Conservation (phyloP, 2,797 vertebrate genomes). For the Argya squamiceps region DNA sequence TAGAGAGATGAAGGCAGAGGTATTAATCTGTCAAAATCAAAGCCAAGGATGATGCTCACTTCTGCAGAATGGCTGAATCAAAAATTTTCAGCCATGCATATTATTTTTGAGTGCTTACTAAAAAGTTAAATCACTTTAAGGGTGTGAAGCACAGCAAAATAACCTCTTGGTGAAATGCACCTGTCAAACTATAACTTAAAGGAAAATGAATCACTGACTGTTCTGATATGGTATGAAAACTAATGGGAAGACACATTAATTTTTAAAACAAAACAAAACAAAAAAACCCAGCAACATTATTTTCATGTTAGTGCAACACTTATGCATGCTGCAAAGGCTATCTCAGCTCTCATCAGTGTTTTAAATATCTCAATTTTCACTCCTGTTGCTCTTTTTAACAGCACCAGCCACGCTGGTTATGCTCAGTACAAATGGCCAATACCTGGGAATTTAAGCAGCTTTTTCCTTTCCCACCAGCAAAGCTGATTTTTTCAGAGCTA, state of each 20-base stretch:
- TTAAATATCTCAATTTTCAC: not conserved
- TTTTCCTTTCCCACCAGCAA: not conserved
- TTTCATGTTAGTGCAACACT: not conserved
- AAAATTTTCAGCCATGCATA: not conserved
- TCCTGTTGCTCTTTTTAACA: not conserved
- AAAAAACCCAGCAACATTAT: not conserved
- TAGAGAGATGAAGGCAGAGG: not conserved
- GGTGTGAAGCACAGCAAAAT: not conserved
- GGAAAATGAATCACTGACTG: not conserved
- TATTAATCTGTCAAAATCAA: constrained; percentile 51
- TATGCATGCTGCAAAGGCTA: not conserved
- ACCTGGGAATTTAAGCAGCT: not conserved
- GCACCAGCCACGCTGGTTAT: not conserved
- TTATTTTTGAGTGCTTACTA: not conserved
- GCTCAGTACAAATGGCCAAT: not conserved
- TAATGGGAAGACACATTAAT: not conserved
- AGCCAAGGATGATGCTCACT: not conserved
- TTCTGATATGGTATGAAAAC: not conserved
- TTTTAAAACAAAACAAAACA: not conserved
- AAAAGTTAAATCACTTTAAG: constrained; percentile 6
- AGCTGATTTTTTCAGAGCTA: not conserved
- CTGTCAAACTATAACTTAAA: not conserved
- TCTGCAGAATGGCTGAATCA: not conserved
- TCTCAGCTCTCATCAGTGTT: not conserved
- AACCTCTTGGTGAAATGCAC: not conserved